Conservation (phyloP, 2,113 vertebrate genomes). For the Cebus imitator region DNA sequence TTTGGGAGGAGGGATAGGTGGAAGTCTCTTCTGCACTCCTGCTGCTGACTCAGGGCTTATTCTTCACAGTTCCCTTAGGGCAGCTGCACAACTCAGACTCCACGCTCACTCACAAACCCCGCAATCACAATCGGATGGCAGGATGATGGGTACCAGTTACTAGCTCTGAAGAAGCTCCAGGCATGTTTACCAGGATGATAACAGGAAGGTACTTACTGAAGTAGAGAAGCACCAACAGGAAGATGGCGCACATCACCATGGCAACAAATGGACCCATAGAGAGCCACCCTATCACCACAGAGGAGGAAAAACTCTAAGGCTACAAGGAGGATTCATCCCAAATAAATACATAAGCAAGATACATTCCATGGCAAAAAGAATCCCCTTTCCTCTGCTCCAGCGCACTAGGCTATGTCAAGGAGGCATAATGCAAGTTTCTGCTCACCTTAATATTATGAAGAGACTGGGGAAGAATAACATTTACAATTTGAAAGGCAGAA, state of each 20-base stretch:
- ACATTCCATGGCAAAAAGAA: slow-evolving; percentile 67
- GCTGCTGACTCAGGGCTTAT: slow-evolving; percentile 71
- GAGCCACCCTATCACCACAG: too few relatives aligned
- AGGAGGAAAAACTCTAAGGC: too few relatives aligned
- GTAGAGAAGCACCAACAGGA: too few relatives aligned
- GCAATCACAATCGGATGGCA: too few relatives aligned
- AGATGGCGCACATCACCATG: too few relatives aligned
- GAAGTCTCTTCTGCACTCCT: slow-evolving; percentile 65
- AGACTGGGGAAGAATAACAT: background rate
- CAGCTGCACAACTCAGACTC: slow-evolving; percentile 73
- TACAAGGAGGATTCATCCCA: slow-evolving; percentile 28
- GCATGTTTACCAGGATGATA: slow-evolving; percentile 58
- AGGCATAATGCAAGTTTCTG: slow-evolving; percentile 73
- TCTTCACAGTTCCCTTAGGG: slow-evolving; percentile 83
- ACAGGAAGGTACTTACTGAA: too few relatives aligned
- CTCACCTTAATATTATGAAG: background rate
- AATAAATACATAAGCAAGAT: too few relatives aligned
- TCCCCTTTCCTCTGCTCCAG: slow-evolving; percentile 71
- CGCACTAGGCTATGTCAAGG: slow-evolving; percentile 74
- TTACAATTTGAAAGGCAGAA: slow-evolving; percentile 27
- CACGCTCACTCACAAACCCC: slow-evolving; percentile 63
- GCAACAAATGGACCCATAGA: slow-evolving; percentile 75
- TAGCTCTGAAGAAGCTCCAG: slow-evolving; percentile 75
- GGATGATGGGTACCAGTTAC: slow-evolving; percentile 72
- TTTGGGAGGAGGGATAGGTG: slow-evolving; percentile 66